A percentile compares a stretch with the other conserved stretches of the same genome.
These are phyloP conservation scores for Nasua narica DNA, from an alignment of 2,797 vertebrate genomes.

Conservation along the genomic window DNA sequence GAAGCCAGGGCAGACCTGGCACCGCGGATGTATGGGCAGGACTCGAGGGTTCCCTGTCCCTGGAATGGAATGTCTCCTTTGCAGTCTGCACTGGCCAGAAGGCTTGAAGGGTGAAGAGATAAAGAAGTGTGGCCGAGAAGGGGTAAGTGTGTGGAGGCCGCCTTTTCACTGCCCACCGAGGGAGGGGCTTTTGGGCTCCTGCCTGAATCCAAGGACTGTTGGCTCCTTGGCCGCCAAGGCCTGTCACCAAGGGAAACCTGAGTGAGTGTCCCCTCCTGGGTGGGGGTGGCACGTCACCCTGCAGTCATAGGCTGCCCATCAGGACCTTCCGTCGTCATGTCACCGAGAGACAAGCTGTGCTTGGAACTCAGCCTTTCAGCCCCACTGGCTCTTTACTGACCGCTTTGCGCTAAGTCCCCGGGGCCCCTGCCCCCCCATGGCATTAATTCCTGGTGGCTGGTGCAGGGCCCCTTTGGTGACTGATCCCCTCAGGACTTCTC, in stretches of 20 bases:
- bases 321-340: neutral
- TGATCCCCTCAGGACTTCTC: neutral
- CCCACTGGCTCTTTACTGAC: neutral
- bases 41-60: neutral
- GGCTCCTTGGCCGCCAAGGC: neutral
- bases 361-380: neutral
- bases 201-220: neutral
- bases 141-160: slow-evolving; percentile 74
- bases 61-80: slow-evolving; percentile 69
- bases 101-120: slow-evolving; percentile 80
- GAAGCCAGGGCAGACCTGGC: slow-evolving; percentile 41
- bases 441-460: neutral
- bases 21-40: neutral
- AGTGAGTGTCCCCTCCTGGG: neutral
- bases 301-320: neutral
- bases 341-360: neutral
- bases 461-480: neutral
- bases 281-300: neutral
- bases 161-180: neutral
- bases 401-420: neutral
- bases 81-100: slow-evolving; percentile 80
- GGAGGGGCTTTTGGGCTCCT: neutral
- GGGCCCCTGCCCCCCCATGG: neutral
- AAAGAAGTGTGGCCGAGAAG: slow-evolving; percentile 81
- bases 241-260: neutral